Percentiles rank a stretch among this genome's conserved stretches.
These are phyloP conservation scores for Agonum fuliginosum DNA, from an alignment of 2,888 invertebrate genomes.

Conservation along the genomic window DNA sequence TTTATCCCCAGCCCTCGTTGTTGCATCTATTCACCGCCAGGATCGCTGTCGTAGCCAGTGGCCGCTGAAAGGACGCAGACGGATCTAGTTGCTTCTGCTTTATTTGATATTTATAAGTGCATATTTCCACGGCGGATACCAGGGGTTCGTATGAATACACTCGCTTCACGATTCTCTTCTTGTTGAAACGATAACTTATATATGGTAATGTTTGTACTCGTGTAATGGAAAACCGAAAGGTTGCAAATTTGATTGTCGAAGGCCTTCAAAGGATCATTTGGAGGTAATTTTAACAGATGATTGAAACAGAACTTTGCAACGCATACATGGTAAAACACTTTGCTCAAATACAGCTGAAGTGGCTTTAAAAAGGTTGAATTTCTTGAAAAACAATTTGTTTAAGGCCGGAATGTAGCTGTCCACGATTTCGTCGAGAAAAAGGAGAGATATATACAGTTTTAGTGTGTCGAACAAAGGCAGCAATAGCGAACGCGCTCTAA, in stretches of 20 bases:
- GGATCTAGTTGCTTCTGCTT: constrained; percentile 1
- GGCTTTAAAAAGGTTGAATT: too few species aligned
- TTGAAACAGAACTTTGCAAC: not conserved
- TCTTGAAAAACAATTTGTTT: too few species aligned
- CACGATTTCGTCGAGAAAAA: too few species aligned
- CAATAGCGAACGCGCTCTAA: too few species aligned
- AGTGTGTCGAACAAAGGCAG: too few species aligned
- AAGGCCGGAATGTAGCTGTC: too few species aligned
- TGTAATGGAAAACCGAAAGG: not conserved
- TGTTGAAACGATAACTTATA: not conserved
- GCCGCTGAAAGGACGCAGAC: constrained; percentile 7
- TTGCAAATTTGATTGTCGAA: not conserved
- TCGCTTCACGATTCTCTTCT: not conserved
- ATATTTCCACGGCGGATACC: constrained; percentile 14
- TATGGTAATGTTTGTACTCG: not conserved
- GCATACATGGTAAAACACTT: too few species aligned
- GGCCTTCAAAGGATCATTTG: not conserved
- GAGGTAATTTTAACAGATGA: not conserved
- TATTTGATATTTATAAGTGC: constrained; percentile 48
- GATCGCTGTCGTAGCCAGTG: not conserved
- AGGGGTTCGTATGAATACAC: constrained; percentile 6
- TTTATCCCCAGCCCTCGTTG: not conserved
- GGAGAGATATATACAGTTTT: too few species aligned
- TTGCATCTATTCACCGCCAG: constrained; percentile 16
- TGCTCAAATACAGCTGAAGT: too few species aligned